phyloP scores from a whole-genome alignment of 2,888 invertebrate genomes.

The Oconnorella tubifera region DNA sequence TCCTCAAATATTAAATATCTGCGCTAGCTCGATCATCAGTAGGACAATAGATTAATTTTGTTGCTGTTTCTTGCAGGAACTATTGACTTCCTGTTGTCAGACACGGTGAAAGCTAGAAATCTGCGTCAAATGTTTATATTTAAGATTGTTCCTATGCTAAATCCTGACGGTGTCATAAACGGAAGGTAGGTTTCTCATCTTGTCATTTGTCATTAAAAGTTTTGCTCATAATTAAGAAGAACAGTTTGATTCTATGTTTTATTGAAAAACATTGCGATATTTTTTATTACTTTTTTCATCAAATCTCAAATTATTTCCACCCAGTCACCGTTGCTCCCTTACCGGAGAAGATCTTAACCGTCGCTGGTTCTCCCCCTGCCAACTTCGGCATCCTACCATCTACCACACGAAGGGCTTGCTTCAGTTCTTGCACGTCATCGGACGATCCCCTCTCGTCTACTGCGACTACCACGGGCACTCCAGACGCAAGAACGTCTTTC shows the following conservation, averaged over 20 bases:
- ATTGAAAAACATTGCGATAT: not conserved
- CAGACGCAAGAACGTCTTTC: constrained; percentile 87
- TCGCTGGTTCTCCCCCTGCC: constrained; percentile 86
- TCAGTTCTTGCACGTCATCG: constrained; percentile 61
- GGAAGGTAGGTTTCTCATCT: constrained; percentile 74
- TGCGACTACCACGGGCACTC: constrained; percentile 68
- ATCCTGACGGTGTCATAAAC: constrained; percentile 81
- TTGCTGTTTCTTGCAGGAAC: too few relatives aligned
- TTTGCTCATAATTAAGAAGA: not conserved
- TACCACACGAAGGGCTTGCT: constrained; percentile 75
- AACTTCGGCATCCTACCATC: constrained; percentile 76
- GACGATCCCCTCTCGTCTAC: constrained; percentile 36
- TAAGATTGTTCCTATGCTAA: constrained; percentile 84
- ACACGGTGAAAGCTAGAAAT: constrained; percentile 62
- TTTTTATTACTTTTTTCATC: not conserved
- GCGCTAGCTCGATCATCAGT: too few relatives aligned
- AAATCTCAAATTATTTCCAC: not conserved
- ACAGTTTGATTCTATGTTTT: constrained; percentile 1
- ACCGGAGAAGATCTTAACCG: constrained; percentile 91
- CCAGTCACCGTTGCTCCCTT: constrained; percentile 83
- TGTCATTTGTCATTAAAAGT: not conserved
- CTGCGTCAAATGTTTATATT: constrained; percentile 72
- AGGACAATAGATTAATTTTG: too few relatives aligned
- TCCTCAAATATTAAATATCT: not conserved
- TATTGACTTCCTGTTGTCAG: constrained; percentile 65